phyloP scores from a whole-genome alignment of 2,888 invertebrate genomes.

The Punctoribates punctum region DNA sequence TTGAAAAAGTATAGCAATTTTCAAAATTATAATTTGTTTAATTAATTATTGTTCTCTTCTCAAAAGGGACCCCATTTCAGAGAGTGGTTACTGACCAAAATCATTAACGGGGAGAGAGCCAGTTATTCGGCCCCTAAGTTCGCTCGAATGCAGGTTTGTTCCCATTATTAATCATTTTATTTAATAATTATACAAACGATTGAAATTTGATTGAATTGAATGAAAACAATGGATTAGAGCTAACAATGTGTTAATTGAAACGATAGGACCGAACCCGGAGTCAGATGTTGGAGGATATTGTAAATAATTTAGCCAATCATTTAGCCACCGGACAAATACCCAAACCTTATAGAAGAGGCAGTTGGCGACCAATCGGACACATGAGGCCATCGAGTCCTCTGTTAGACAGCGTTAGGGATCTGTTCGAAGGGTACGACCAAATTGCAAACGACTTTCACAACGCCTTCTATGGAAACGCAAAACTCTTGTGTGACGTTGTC shows the following conservation, averaged over 20 bases:
- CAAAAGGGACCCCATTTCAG: constrained; percentile 78
- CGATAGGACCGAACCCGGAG: constrained; percentile 81
- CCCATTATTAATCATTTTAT: not conserved
- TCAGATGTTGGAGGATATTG: constrained; percentile 90
- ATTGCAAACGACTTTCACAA: constrained; percentile 85
- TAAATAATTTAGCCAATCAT: constrained; percentile 87
- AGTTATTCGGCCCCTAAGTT: constrained; percentile 93
- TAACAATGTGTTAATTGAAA: too few relatives aligned
- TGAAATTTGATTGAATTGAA: too few relatives aligned
- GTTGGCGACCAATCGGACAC: constrained; percentile 90
- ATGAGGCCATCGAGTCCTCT: constrained; percentile 90
- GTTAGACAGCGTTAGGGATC: constrained; percentile 84
- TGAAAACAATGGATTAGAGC: too few relatives aligned
- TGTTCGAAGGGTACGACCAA: constrained; percentile 90
- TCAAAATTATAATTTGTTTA: not conserved
- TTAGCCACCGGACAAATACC: constrained; percentile 93
- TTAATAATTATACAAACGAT: not conserved
- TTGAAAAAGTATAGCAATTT: constrained; percentile 63
- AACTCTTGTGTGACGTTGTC: constrained; percentile 75
- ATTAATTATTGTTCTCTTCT: not conserved
- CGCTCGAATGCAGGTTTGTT: constrained; percentile 68
- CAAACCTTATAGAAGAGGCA: constrained; percentile 79
- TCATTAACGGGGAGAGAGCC: constrained; percentile 87
- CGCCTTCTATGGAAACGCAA: constrained; percentile 78
- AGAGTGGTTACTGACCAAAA: constrained; percentile 88